phyloP scores from a whole-genome alignment of 2,888 invertebrate genomes.

The Xylocampa areola region DNA sequence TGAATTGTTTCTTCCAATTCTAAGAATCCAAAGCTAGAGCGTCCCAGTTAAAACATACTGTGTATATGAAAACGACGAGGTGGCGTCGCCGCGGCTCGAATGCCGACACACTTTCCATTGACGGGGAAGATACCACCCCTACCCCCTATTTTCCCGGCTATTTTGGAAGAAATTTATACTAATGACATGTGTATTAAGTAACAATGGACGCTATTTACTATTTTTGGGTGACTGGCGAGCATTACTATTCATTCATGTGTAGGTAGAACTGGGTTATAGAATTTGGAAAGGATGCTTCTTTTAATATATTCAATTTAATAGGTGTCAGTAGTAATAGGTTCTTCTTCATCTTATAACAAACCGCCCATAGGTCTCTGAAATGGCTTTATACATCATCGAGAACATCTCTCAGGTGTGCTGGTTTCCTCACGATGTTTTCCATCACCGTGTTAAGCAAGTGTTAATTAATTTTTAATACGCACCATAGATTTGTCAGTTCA shows the following conservation, averaged over 20 bases:
- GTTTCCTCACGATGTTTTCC: too few species aligned
- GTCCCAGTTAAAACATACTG: constrained; percentile 56
- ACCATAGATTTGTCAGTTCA: too few species aligned
- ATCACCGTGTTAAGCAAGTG: too few species aligned
- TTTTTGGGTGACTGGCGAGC: constrained; percentile 34
- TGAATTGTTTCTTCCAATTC: constrained; percentile 48
- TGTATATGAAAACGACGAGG: constrained; percentile 44
- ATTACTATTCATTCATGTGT: constrained; percentile 44
- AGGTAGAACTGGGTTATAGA: constrained; percentile 13
- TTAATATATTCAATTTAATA: not conserved
- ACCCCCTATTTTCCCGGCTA: constrained; percentile 59
- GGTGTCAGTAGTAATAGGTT: not conserved
- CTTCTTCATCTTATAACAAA: too few species aligned
- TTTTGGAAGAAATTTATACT: constrained; percentile 61
- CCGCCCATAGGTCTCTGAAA: too few species aligned
- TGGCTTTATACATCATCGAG: too few species aligned
- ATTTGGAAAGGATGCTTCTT: not conserved
- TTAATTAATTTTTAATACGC: too few species aligned
- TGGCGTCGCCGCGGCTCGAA: constrained; percentile 85
- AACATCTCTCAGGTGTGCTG: too few species aligned
- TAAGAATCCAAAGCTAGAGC: constrained; percentile 43
- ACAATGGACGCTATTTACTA: constrained; percentile 49
- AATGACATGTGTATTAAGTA: constrained; percentile 56
- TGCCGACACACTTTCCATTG: constrained; percentile 87
- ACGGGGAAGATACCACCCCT: constrained; percentile 74